A percentile compares a stretch with the other conserved stretches of the same genome.
Conservation (phyloP, 2,888 invertebrate species). For the Parnassius mnemosyne region DNA sequence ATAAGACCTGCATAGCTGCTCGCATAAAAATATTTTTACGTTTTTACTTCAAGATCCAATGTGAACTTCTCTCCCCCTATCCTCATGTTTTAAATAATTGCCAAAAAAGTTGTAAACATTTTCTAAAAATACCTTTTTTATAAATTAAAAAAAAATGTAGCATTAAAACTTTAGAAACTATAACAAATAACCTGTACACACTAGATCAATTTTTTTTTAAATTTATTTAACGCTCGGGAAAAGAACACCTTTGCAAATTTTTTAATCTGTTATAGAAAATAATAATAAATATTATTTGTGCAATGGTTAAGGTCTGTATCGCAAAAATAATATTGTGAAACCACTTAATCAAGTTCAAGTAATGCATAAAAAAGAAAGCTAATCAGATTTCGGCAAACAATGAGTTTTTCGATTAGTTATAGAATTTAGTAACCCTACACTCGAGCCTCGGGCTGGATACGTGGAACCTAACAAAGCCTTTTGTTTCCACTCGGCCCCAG, state of each 20-base stretch:
- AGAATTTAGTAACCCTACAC: slow-evolving; percentile 72
- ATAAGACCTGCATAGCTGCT: too few relatives aligned
- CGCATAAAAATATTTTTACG: too few relatives aligned
- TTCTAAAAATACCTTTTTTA: too few relatives aligned
- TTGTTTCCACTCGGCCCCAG: slow-evolving; percentile 61
- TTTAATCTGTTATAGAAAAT: slow-evolving; percentile 2
- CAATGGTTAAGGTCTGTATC: slow-evolving; percentile 1
- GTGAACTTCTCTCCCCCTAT: too few relatives aligned
- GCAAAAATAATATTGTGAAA: slow-evolving; percentile 17
- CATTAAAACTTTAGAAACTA: too few relatives aligned
- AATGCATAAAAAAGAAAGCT: slow-evolving; percentile 37
- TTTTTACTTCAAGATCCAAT: too few relatives aligned
- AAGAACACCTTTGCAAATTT: background rate
- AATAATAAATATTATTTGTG: background rate
- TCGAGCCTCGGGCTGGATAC: slow-evolving; percentile 49
- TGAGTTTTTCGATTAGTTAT: slow-evolving; percentile 61
- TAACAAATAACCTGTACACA: too few relatives aligned
- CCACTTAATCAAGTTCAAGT: slow-evolving; percentile 7
- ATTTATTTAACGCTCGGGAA: background rate
- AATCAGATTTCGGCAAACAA: slow-evolving; percentile 67
- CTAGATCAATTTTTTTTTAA: too few relatives aligned
- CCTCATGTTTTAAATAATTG: too few relatives aligned
- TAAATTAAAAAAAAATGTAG: too few relatives aligned
- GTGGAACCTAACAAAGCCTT: slow-evolving; percentile 77
- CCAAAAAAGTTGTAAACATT: too few relatives aligned